Evolutionary conservation across 2,113 vertebrate genomes (phyloP), one percentile per base, ranked within the genome.

Genomic region (Cacatua alba): DNA sequence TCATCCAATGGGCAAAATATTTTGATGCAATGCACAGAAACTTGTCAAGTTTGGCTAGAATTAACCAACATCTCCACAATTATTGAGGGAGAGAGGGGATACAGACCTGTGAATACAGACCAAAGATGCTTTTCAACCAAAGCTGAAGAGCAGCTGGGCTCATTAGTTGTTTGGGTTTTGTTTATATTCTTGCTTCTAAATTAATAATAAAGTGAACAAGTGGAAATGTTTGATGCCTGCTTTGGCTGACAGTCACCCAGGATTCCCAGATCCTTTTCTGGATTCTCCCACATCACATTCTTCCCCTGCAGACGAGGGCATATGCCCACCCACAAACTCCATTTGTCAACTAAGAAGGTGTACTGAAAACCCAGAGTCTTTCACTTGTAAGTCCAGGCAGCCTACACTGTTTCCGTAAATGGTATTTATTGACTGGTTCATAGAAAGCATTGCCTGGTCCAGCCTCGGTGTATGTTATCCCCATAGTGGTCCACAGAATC

Each of bases 401-500:
- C 57, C 65, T 46, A 26, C 0, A 0, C 6, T 23, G 28, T 81
- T 82, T 83, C 51, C 49, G 10, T 62, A 49, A 88, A 39, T 7
- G 26, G 18, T 13, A 9, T 77, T 80, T 59, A 48, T 46, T 59
- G 59, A 17, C n/a, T 57, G 55, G 39, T 13, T 89, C 13, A 43
- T 4, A 39, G 48, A 63, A 91, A 89, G 9, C 9, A 21, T 20
- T 71, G 29, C 7, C 28, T 60, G 17, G 28, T 52, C 43, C 62
- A 75, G 35, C 20, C 51, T 60, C 0, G 0, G 12, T 62, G n/a
- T 8, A 41, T 3, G 1, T 69, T 59, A 49, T 43, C 46, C 24
- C 11, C 37, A 51, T 0, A 0, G 3, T 35, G 13, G 15, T 64
- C 28, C 68, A 55, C 18, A 43, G 23, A 77, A n/a, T 12, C 49